Conservation (phyloP, 2,888 invertebrate species). For the Cantharis flavilabris region DNA sequence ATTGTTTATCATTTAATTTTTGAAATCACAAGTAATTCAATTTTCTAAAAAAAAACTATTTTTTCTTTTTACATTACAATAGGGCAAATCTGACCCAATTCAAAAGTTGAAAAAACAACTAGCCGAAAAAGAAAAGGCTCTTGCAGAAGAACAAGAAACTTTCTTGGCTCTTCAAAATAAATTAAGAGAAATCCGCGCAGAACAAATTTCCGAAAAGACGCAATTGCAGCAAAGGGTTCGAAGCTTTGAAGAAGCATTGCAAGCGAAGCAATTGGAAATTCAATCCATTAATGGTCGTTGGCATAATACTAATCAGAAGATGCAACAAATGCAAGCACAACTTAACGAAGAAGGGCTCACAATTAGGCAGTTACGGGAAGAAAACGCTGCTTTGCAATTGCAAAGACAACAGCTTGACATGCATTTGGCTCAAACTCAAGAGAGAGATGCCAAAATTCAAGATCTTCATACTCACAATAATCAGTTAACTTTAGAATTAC, state of each 20-base stretch:
- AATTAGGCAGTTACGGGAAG: slow-evolving; percentile 59
- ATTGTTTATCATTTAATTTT: slow-evolving; percentile 1
- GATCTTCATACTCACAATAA: slow-evolving; percentile 48
- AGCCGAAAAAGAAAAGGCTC: slow-evolving; percentile 81
- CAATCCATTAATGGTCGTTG: slow-evolving; percentile 66
- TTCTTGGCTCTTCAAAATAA: slow-evolving; percentile 77
- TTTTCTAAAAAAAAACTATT: neutral
- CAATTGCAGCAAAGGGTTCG: slow-evolving; percentile 61
- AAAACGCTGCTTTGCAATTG: slow-evolving; percentile 63
- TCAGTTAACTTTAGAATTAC: slow-evolving; percentile 57
- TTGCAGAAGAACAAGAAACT: slow-evolving; percentile 76
- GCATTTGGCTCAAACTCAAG: slow-evolving; percentile 66
- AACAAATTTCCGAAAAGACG: slow-evolving; percentile 70
- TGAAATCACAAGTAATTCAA: neutral
- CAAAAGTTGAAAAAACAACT: slow-evolving; percentile 86
- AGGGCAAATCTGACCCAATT: slow-evolving; percentile 83
- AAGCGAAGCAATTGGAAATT: slow-evolving; percentile 62
- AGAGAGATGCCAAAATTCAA: slow-evolving; percentile 54
- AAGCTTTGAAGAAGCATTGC: slow-evolving; percentile 61
- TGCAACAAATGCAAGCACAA: slow-evolving; percentile 67
- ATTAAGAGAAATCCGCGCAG: slow-evolving; percentile 75
- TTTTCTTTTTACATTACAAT: slow-evolving; percentile 18
- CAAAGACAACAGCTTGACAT: slow-evolving; percentile 69
- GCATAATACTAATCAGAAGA: slow-evolving; percentile 62
- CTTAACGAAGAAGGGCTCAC: slow-evolving; percentile 61